Evolutionary conservation across 2,888 invertebrate species (phyloP).

Genomic region (Acrobasis suavella): DNA sequence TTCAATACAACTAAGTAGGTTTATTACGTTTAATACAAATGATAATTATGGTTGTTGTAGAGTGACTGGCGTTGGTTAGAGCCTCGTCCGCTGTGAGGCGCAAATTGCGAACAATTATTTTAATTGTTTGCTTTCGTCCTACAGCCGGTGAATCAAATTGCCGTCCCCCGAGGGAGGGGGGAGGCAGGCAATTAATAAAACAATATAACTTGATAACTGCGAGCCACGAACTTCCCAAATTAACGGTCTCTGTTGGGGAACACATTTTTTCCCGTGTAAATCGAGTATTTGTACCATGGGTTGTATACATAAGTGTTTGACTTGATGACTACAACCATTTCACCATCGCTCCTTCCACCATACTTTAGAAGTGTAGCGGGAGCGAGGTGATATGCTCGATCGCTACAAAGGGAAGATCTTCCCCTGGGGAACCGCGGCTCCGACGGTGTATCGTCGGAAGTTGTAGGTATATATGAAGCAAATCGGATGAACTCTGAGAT

Average conservation of each 20-base stretch:
- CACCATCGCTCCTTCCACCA: too few species aligned
- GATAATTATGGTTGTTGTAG: background rate
- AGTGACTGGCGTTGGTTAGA: background rate
- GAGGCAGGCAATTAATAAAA: background rate
- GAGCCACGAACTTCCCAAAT: background rate
- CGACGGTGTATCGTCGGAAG: too few species aligned
- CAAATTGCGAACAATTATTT: background rate
- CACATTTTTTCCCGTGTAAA: background rate
- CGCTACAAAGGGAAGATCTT: too few species aligned
- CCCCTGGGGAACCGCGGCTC: too few species aligned
- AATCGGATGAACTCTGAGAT: too few species aligned
- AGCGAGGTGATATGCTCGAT: too few species aligned
- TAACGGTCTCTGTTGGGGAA: background rate
- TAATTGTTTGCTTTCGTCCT: background rate
- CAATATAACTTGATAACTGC: constrained; percentile 2
- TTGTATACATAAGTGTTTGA: too few species aligned
- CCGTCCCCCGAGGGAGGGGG: background rate
- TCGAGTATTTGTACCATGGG: background rate
- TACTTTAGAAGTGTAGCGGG: too few species aligned
- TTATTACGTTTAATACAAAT: too few species aligned
- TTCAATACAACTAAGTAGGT: too few species aligned
- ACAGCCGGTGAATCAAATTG: background rate
- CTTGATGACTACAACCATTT: too few species aligned
- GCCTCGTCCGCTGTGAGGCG: background rate
- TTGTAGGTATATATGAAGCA: too few species aligned